Conservation (phyloP, 2,888 invertebrate genomes). For the Ophion ellenae region DNA sequence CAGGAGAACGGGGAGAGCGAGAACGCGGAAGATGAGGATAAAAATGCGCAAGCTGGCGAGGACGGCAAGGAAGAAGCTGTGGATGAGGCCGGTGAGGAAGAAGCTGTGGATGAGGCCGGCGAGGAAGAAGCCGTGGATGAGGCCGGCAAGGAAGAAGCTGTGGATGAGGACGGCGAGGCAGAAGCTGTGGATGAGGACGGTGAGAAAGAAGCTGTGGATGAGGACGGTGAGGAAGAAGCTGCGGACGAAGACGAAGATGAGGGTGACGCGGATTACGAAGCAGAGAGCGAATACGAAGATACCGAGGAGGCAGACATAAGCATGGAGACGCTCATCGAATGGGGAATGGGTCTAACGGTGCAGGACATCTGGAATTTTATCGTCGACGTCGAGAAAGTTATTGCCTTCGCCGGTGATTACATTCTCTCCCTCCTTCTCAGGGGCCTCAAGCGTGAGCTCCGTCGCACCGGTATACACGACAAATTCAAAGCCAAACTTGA, state of each 20-base stretch:
- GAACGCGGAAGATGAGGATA: constrained; percentile 18
- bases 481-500: constrained; percentile 54
- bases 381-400: background rate
- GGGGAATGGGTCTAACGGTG: background rate
- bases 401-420: constrained; percentile 53
- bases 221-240: background rate
- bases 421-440: constrained; percentile 44
- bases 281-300: background rate
- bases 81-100: background rate
- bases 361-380: constrained; percentile 11
- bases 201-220: background rate
- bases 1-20: background rate
- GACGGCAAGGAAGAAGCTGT: background rate
- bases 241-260: background rate
- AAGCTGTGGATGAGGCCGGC: background rate
- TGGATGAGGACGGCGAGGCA: background rate
- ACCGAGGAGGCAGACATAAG: background rate
- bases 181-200: background rate
- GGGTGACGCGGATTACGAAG: background rate
- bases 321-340: background rate
- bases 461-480: constrained; percentile 25
- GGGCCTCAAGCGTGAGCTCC: constrained; percentile 47
- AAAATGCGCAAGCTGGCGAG: constrained; percentile 5
- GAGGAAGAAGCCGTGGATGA: too few species aligned
- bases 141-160: background rate